These are phyloP conservation scores for Pristionchus arcanus DNA, from an alignment of 2,888 invertebrate genomes.

Conservation along the genomic window DNA sequence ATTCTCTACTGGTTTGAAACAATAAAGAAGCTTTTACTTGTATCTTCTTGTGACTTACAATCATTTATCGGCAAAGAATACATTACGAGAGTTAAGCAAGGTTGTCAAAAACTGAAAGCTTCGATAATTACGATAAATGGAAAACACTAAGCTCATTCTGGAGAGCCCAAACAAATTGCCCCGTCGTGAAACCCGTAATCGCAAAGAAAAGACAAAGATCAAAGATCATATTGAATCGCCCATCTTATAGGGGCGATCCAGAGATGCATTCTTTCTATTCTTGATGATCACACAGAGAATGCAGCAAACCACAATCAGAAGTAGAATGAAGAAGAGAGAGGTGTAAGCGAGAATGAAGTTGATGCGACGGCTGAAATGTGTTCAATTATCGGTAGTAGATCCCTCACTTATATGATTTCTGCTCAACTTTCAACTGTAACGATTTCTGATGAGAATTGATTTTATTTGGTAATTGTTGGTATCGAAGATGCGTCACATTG, in stretches of 20 bases:
- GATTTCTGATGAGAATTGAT: too few species aligned
- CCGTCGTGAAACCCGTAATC: background rate
- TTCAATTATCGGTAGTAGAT: too few species aligned
- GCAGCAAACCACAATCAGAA: slow-evolving; percentile 33
- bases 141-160: slow-evolving; percentile 24
- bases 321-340: slow-evolving; percentile 46
- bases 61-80: background rate
- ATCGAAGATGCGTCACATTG: too few species aligned
- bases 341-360: slow-evolving; percentile 28
- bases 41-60: background rate
- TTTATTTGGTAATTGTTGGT: too few species aligned
- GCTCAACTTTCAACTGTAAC: too few species aligned
- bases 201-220: background rate
- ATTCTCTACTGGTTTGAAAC: too few species aligned
- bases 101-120: background rate
- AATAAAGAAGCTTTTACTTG: too few species aligned
- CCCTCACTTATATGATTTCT: background rate
- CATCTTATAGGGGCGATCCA: slow-evolving; percentile 20
- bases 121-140: background rate
- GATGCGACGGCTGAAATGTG: background rate
- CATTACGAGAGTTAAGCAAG: background rate
- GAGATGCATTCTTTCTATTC: background rate
- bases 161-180: background rate
- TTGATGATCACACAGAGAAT: slow-evolving; percentile 6
- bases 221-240: slow-evolving; percentile 32